Conservation (phyloP, 2,888 invertebrate genomes). For the Rhagium mordax region DNA sequence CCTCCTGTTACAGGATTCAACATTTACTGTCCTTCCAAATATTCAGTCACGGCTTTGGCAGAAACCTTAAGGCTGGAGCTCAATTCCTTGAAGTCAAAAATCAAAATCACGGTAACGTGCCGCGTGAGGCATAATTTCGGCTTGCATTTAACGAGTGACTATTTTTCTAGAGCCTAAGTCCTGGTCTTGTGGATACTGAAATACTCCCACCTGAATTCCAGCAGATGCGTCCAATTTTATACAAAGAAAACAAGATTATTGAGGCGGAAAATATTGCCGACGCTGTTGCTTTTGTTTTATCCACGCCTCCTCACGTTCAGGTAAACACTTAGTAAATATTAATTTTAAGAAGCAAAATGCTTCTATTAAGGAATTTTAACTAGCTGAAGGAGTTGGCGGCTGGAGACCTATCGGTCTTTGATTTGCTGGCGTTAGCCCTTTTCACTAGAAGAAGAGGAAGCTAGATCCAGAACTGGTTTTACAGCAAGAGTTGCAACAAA, state of each 20-base stretch:
- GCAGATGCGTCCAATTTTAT: not conserved
- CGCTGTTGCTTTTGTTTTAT: constrained; percentile 2
- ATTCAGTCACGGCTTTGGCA: not conserved
- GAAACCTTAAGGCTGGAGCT: constrained; percentile 11
- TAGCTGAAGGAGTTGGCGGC: too few species aligned
- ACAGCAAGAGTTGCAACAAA: too few species aligned
- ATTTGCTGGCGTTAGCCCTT: too few species aligned
- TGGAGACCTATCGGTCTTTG: too few species aligned
- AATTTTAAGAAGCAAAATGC: too few species aligned
- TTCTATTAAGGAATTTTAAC: too few species aligned
- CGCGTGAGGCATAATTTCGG: not conserved
- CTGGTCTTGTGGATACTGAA: constrained; percentile 34
- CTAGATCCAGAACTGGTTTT: too few species aligned
- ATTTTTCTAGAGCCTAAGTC: constrained; percentile 34
- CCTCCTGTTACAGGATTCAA: not conserved
- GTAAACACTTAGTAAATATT: too few species aligned
- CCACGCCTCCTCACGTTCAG: constrained; percentile 29
- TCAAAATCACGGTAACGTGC: constrained; percentile 15
- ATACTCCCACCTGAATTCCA: not conserved
- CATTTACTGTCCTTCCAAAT: not conserved
- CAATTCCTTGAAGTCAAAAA: constrained; percentile 22
- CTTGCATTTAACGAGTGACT: not conserved
- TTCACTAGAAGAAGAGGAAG: too few species aligned
- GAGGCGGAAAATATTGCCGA: not conserved
- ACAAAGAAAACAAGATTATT: not conserved